Percentiles rank a stretch among this genome's conserved stretches.
Conservation (phyloP, 2,113 vertebrate genomes). For the Stegastes partitus region DNA sequence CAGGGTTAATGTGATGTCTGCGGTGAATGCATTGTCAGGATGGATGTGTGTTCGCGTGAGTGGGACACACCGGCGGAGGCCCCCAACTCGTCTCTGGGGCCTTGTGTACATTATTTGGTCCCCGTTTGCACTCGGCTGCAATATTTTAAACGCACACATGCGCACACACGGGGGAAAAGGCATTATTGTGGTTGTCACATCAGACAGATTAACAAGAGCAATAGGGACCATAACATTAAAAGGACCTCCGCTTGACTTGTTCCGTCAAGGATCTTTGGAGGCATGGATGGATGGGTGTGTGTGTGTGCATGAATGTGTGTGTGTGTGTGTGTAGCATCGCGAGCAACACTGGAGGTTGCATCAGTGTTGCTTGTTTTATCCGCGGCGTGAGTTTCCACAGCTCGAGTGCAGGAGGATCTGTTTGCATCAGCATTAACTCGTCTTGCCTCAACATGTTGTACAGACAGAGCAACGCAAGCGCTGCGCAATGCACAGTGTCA, state of each 20-base stretch:
- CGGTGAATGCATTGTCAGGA: slow-evolving; percentile 56
- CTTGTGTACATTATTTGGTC: slow-evolving; percentile 55
- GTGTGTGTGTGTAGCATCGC: not conserved
- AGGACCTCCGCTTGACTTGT: slow-evolving; percentile 66
- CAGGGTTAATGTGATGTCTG: slow-evolving; percentile 60
- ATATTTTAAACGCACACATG: slow-evolving; percentile 47
- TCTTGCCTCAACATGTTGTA: slow-evolving; percentile 63
- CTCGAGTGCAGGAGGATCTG: slow-evolving; percentile 26
- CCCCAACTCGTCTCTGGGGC: slow-evolving; percentile 57
- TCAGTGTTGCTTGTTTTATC: slow-evolving; percentile 58
- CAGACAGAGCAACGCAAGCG: slow-evolving; percentile 48
- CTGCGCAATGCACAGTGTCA: slow-evolving; percentile 25
- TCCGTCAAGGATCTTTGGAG: slow-evolving; percentile 59
- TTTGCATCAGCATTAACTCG: slow-evolving; percentile 73
- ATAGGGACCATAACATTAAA: slow-evolving; percentile 68
- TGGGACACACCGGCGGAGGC: slow-evolving; percentile 42
- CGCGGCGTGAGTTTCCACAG: slow-evolving; percentile 33
- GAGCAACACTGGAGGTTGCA: slow-evolving; percentile 52
- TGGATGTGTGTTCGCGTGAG: slow-evolving; percentile 43
- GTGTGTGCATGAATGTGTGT: not conserved
- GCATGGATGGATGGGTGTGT: slow-evolving; percentile 23
- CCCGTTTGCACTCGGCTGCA: slow-evolving; percentile 39
- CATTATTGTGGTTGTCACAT: slow-evolving; percentile 65
- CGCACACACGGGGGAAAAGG: slow-evolving; percentile 28
- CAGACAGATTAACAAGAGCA: slow-evolving; percentile 71